These are phyloP conservation scores for Mythimna albipuncta DNA, from an alignment of 2,888 invertebrate genomes.

Conservation along the genomic window DNA sequence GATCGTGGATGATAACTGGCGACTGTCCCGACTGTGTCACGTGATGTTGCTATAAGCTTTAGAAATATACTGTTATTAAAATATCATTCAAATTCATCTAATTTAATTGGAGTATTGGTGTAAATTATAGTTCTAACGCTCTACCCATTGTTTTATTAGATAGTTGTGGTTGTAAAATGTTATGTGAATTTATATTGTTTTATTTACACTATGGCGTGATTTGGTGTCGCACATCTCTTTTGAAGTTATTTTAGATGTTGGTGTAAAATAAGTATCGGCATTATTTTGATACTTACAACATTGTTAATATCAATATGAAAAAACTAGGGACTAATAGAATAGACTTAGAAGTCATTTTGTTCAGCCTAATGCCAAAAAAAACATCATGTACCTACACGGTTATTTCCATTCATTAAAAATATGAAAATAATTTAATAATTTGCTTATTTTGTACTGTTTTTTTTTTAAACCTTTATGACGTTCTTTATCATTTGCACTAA, in stretches of 20 bases:
- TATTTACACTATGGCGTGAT: background rate
- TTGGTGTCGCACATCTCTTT: constrained; percentile 10
- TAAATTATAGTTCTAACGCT: constrained; percentile 28
- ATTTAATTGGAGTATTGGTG: constrained; percentile 38
- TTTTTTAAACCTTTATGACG: background rate
- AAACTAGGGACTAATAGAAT: background rate
- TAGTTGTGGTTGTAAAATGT: constrained; percentile 4
- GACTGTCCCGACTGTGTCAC: constrained; percentile 14
- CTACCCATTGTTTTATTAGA: constrained; percentile 24
- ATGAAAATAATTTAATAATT: background rate
- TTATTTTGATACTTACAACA: constrained; percentile 1
- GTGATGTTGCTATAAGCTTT: constrained; percentile 47
- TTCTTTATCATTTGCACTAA: constrained; percentile 2
- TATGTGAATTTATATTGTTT: constrained; percentile 19
- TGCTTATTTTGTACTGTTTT: background rate
- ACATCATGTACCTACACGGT: background rate
- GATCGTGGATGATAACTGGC: constrained; percentile 50
- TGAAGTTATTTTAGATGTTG: constrained; percentile 20
- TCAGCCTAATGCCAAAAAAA: background rate
- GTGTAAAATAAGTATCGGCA: constrained; percentile 9
- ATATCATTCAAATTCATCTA: constrained; percentile 13
- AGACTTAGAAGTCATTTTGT: background rate
- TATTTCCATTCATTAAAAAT: background rate
- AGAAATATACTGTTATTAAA: constrained; percentile 25
- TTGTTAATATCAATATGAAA: constrained; percentile 1